Evolutionary conservation across 2,888 invertebrate genomes (phyloP), one percentile per base, ranked within the genome.

Genomic region (Amphipyra tragopoginis): DNA sequence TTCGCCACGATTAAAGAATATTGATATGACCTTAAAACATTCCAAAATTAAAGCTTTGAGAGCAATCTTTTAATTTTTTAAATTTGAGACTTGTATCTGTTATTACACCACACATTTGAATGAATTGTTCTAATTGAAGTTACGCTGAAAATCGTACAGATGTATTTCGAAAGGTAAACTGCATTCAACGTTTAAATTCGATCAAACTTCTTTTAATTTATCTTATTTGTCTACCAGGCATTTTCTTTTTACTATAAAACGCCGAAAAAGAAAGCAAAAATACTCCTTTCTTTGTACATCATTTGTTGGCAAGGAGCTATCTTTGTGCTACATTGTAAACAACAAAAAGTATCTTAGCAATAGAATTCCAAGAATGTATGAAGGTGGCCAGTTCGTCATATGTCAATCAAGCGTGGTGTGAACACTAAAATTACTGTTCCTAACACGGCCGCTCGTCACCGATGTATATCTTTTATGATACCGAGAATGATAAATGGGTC

Each of bases 401-500:
- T 75, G 81, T 83, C 85, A 86, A 87, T 85, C 80, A 83, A 75
- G 74, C 82, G 76, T 80, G 60, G 75, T 79, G 80, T 72, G 81
- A 85, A 90, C 90, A 89, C 84, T 81, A 66, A 79, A 77, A 75
- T 68, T 56, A 81, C 83, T 88, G 86, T 87, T 81, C 79, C 59
- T 71, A 72, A 77, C 66, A 64, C 60, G 15, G 72, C 56, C 48
- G 38, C 39, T 62, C 51, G 47, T 65, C 72, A 76, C 72, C 76
- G 73, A 75, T 72, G 73, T 75, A 72, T 74, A 85, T 84, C 75
- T 82, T 72, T 73, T 77, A 75, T 71, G 80, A 85, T 90, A 86
- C 88, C 51, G 55, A 75, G 88, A 89, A 89, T 87, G 84, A 86
- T 84, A 86, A 86, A 89, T 84, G 75, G 40, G 65, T 63, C 66